Evolutionary conservation across 1,140 invertebrate species (phyloP).

Genomic region (Caenorhabditis latens): DNA sequence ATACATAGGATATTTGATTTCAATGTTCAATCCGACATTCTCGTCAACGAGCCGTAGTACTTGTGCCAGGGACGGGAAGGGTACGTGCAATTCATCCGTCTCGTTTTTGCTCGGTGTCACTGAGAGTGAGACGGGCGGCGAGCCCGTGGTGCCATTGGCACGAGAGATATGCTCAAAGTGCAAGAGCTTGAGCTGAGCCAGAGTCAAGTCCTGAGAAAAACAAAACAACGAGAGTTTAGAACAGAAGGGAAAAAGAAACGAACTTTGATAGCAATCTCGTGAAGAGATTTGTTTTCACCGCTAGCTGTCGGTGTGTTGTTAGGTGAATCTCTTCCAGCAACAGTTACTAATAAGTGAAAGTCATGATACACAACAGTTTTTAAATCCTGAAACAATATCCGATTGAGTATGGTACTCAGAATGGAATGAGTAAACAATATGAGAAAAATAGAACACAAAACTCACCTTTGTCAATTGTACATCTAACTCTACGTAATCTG

Average conservation of each 20-base stretch:
- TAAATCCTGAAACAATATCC: constrained; percentile 40
- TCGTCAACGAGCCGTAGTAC: constrained; percentile 61
- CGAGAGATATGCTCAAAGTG: constrained; percentile 65
- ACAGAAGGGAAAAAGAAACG: not conserved
- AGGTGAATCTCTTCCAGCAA: constrained; percentile 57
- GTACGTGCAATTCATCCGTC: constrained; percentile 59
- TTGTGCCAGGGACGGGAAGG: constrained; percentile 66
- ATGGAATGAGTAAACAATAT: too few relatives aligned
- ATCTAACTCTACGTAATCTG: constrained; percentile 68
- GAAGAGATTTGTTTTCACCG: constrained; percentile 55
- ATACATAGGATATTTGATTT: constrained; percentile 70
- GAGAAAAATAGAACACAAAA: too few relatives aligned
- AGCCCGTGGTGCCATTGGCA: constrained; percentile 5
- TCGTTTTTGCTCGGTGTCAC: constrained; percentile 48
- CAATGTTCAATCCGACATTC: constrained; percentile 69
- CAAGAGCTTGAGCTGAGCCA: constrained; percentile 66
- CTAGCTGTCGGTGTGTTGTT: constrained; percentile 18
- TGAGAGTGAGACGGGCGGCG: not conserved
- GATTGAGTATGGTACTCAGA: not conserved
- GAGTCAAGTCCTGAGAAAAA: constrained; percentile 61
- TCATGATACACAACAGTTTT: constrained; percentile 66
- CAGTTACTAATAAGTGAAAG: constrained; percentile 66
- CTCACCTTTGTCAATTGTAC: constrained; percentile 67
- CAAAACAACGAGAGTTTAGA: not conserved
- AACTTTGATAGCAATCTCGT: constrained; percentile 68